Conservation (phyloP, 2,113 vertebrate genomes). For the Microcebus lehilahytsara region DNA sequence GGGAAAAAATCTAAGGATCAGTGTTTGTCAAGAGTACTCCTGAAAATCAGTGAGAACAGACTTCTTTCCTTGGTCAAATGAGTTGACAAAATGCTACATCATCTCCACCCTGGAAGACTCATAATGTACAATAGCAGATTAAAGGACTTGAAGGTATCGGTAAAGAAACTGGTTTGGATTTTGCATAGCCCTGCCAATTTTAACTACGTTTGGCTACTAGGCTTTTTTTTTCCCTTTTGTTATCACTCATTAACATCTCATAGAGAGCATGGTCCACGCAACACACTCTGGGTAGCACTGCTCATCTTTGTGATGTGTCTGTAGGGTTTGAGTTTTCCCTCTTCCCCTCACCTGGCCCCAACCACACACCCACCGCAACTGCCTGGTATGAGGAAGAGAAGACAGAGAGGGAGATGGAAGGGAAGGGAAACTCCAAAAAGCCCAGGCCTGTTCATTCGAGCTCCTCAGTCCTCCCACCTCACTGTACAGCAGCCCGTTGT, state of each 20-base stretch:
- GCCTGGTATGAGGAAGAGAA: neutral
- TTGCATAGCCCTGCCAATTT: neutral
- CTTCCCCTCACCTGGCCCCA: neutral
- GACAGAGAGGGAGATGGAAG: neutral
- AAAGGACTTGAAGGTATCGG: neutral
- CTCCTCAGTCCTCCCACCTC: neutral
- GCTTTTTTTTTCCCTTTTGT: neutral
- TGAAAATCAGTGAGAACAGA: neutral
- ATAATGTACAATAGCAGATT: neutral
- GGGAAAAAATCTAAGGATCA: neutral
- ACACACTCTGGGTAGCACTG: neutral
- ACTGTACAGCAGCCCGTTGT: accelerated
- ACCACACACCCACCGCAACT: neutral
- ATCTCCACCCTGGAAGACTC: neutral
- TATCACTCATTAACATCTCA: neutral
- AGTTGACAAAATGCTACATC: neutral
- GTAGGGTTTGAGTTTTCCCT: neutral
- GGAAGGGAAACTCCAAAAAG: neutral
- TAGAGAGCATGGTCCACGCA: neutral
- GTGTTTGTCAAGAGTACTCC: neutral
- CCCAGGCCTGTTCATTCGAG: neutral
- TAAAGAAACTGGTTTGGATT: neutral
- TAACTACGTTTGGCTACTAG: neutral
- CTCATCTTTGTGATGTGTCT: neutral
- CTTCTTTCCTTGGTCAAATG: neutral